Conservation (phyloP, 37 sponge, comb jelly and placozoan genomes). For the Hexactinellida sp. region DNA sequence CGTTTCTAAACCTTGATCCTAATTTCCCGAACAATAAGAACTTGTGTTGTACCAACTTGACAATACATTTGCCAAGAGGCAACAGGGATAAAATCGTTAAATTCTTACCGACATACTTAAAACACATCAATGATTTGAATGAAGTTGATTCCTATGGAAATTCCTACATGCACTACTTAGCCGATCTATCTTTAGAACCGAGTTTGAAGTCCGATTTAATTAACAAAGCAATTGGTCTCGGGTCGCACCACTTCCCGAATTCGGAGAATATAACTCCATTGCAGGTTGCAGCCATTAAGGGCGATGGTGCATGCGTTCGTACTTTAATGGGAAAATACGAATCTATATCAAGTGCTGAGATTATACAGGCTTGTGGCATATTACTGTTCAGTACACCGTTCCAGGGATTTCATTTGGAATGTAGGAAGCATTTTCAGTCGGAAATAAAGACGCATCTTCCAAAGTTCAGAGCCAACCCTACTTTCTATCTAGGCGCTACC, state of each 20-base stretch:
- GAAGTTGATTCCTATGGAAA: neutral
- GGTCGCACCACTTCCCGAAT: neutral
- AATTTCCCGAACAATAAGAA: neutral
- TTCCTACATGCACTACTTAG: neutral
- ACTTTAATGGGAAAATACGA: neutral
- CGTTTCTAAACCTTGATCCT: neutral
- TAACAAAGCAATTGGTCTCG: neutral
- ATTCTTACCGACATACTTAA: neutral
- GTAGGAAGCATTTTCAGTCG: neutral
- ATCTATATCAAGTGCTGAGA: neutral
- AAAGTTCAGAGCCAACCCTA: neutral
- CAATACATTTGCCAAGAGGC: neutral
- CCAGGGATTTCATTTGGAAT: neutral
- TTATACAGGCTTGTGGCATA: neutral
- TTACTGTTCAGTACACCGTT: neutral
- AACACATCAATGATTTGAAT: neutral
- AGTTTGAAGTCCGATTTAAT: neutral
- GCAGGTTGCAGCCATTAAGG: neutral
- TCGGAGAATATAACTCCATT: neutral
- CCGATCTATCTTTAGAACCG: neutral
- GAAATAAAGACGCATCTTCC: neutral
- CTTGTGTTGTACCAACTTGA: neutral
- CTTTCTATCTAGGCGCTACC: slow-evolving; percentile 3
- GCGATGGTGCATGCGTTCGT: neutral
- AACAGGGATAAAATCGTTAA: neutral